A percentile compares a stretch with the other conserved stretches of the same genome.
These are phyloP conservation scores for Siniperca undulata DNA, from an alignment of 2,797 vertebrate genomes.

Conservation along the genomic window DNA sequence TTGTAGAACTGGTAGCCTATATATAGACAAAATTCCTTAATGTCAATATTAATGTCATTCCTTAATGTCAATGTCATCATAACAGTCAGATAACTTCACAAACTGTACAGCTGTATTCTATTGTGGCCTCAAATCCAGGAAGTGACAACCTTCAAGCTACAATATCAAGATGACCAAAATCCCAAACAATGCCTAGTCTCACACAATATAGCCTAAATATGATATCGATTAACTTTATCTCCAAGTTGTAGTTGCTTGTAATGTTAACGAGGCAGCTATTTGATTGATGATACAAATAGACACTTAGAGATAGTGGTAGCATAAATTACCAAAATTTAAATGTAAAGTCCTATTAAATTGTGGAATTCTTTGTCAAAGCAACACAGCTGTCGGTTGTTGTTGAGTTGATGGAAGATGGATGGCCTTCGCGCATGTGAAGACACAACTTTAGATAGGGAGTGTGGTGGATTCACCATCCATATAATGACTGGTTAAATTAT, in stretches of 20 bases:
- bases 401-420: neutral
- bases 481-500: slow-evolving; percentile 8
- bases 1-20: neutral
- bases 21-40: neutral
- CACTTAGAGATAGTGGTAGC: neutral
- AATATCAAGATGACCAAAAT: neutral
- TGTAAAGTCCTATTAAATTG: neutral
- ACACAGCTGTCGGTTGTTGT: neutral
- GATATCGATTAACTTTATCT: neutral
- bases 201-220: neutral
- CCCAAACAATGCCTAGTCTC: neutral
- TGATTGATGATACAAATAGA: neutral
- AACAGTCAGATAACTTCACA: neutral
- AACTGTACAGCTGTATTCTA: neutral
- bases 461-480: neutral
- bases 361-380: neutral
- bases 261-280: neutral
- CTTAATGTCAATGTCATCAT: neutral
- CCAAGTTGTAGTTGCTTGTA: neutral
- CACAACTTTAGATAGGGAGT: slow-evolving; percentile 25
- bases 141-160: neutral
- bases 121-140: neutral
- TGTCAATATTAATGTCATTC: too few species aligned
- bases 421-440: slow-evolving; percentile 24
- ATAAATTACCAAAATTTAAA: neutral